Evolutionary conservation across 2,113 vertebrate genomes (phyloP).

Genomic region (Laterallus jamaicensis): DNA sequence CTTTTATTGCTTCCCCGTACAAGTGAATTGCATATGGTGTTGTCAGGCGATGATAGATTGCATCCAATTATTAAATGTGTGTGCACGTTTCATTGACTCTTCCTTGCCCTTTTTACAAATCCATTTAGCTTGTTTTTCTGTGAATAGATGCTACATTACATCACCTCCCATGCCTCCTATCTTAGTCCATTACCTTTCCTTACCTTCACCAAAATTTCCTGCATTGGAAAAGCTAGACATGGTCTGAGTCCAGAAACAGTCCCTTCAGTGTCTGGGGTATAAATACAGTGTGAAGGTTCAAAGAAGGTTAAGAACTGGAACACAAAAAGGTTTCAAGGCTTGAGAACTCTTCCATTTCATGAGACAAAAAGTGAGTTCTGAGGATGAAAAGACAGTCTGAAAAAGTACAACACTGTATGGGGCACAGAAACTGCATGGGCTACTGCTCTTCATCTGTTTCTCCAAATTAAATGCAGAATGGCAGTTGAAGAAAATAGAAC

Average conservation of each 20-base stretch:
- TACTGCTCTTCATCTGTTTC: not conserved
- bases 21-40: rapidly evolving
- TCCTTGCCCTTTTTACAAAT: not conserved
- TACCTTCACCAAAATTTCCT: not conserved
- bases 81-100: not conserved
- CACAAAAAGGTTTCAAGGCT: not conserved
- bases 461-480: not conserved
- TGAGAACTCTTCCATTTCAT: not conserved
- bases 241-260: not conserved
- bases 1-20: not conserved
- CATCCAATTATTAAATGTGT: not conserved
- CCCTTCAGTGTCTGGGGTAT: not conserved
- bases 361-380: rapidly evolving
- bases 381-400: not conserved
- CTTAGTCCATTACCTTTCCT: not conserved
- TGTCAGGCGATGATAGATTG: not conserved
- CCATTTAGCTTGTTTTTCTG: not conserved
- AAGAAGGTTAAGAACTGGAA: not conserved
- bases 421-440: not conserved
- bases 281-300: not conserved
- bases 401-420: not conserved
- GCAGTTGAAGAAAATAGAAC: not conserved
- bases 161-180: not conserved
- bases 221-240: not conserved
- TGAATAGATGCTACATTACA: not conserved